Percentiles rank a stretch among this genome's conserved stretches.
Conservation (phyloP, 2,888 invertebrate species). For the Drosophila neoperkinsi region DNA sequence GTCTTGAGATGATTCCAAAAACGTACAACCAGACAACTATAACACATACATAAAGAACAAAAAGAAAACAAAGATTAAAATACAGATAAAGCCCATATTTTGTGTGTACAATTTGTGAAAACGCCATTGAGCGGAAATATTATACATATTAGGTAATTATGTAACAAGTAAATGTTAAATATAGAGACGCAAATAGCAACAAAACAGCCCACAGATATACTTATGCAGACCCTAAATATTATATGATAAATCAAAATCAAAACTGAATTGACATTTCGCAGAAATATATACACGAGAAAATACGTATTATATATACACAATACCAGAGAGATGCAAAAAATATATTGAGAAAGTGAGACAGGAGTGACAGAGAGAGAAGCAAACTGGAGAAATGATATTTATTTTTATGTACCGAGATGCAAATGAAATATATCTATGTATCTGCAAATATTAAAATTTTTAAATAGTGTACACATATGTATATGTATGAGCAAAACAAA, state of each 20-base stretch:
- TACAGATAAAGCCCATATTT: conserved; percentile 64
- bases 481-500: conserved; percentile 28
- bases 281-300: conserved; percentile 37
- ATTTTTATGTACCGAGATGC: conserved; percentile 69
- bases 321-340: conserved; percentile 29
- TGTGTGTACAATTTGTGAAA: conserved; percentile 64
- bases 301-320: conserved; percentile 37
- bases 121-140: conserved; percentile 41
- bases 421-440: conserved; percentile 41
- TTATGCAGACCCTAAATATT: conserved; percentile 48
- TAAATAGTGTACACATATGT: conserved; percentile 30
- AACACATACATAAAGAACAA: conserved; percentile 26
- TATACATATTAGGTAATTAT: conserved; percentile 19
- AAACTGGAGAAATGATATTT: conserved; percentile 54
- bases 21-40: conserved; percentile 27
- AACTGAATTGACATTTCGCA: conserved; percentile 33
- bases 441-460: conserved; percentile 39
- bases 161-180: conserved; percentile 40
- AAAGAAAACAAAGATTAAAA: conserved; percentile 30
- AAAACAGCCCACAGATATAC: conserved; percentile 71
- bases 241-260: conserved; percentile 18
- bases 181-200: conserved; percentile 31
- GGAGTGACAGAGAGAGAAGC: conserved; percentile 26
- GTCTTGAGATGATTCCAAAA: conserved; percentile 22
- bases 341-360: conserved; percentile 29